These are phyloP conservation scores for Alectura lathami DNA, from an alignment of 2,113 vertebrate species.

Conservation along the genomic window DNA sequence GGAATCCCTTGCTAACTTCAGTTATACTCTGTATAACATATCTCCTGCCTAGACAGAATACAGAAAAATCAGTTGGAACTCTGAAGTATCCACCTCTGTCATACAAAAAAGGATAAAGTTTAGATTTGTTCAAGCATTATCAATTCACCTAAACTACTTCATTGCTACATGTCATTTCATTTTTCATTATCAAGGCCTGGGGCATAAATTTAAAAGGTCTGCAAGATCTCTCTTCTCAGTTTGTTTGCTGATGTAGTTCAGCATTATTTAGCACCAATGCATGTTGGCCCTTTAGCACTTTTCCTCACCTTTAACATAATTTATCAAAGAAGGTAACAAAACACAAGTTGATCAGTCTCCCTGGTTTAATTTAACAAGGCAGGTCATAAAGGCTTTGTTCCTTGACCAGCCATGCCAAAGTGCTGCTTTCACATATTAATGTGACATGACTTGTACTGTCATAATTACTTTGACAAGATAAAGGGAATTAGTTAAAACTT, in stretches of 20 bases:
- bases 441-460: conserved; percentile 67
- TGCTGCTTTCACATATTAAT: conserved; percentile 72
- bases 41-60: neutral
- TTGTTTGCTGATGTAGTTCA: conserved; percentile 39
- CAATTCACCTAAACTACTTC: neutral
- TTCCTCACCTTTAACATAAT: conserved; percentile 63
- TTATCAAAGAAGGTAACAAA: conserved; percentile 65
- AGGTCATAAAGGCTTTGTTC: conserved; percentile 65
- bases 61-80: neutral
- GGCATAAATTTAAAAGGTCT: conserved; percentile 1
- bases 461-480: conserved; percentile 76
- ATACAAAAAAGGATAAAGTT: neutral
- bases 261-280: neutral
- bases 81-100: neutral
- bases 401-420: conserved; percentile 59
- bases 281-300: conserved; percentile 23
- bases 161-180: neutral
- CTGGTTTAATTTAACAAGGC: conserved; percentile 71
- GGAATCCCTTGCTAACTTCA: neutral
- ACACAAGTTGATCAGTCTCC: conserved; percentile 57
- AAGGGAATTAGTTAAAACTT: conserved; percentile 78
- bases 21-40: neutral
- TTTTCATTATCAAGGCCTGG: neutral
- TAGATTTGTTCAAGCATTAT: neutral
- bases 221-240: neutral